Conservation (phyloP, 2,113 vertebrate species). For the Caretta caretta region DNA sequence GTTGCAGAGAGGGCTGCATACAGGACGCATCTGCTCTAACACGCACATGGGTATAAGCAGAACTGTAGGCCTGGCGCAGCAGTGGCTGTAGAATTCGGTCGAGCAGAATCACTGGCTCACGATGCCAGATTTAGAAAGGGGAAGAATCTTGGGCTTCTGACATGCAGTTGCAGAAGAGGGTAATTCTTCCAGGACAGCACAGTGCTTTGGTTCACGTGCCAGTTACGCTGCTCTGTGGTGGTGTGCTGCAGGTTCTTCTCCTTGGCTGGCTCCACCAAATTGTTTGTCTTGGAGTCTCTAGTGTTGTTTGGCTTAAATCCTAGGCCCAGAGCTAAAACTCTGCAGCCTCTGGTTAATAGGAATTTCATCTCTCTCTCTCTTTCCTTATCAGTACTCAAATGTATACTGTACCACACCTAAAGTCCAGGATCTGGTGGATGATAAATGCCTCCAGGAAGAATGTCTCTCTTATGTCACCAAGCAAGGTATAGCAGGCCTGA, state of each 20-base stretch:
- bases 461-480: slow-evolving; percentile 94
- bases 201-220: not conserved
- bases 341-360: not conserved
- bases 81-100: not conserved
- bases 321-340: not conserved
- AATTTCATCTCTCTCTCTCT: not conserved
- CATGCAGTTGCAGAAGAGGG: not conserved
- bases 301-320: not conserved
- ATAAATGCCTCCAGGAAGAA: slow-evolving; percentile 94
- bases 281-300: not conserved
- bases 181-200: not conserved
- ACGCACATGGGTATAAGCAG: not conserved
- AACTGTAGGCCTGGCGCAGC: not conserved
- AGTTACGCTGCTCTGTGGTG: not conserved
- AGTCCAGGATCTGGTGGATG: slow-evolving; percentile 94
- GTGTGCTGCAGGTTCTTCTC: not conserved
- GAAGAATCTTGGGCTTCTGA: not conserved
- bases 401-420: slow-evolving; percentile 97
- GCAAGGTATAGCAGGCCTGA: slow-evolving; percentile 81
- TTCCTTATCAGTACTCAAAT: slow-evolving; percentile 90
- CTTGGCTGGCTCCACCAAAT: not conserved
- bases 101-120: not conserved
- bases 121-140: not conserved
- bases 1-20: not conserved
- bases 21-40: not conserved